Evolutionary conservation across 2,113 vertebrate species (phyloP).

Genomic region (Myodes glareolus): DNA sequence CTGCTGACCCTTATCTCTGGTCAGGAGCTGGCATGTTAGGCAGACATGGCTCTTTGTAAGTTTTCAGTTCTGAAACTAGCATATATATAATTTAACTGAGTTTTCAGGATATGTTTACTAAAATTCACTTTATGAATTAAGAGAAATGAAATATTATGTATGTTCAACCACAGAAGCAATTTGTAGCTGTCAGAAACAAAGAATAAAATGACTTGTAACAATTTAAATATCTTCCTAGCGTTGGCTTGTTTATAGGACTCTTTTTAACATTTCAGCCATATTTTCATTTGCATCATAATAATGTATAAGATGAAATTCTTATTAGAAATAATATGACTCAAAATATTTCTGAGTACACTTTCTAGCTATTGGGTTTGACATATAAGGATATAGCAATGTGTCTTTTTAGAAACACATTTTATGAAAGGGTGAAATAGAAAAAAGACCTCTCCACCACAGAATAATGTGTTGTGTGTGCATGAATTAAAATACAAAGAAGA

Average conservation of each 20-base stretch:
- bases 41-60: neutral
- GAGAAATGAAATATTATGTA: neutral
- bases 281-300: neutral
- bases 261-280: neutral
- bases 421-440: neutral
- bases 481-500: neutral
- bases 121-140: constrained; percentile 7
- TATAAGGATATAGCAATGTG: neutral
- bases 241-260: neutral
- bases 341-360: constrained; percentile 24
- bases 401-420: neutral
- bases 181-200: neutral
- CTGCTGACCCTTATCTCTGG: neutral
- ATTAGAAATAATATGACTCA: neutral
- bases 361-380: neutral
- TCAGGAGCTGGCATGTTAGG: neutral
- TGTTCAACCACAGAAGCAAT: neutral
- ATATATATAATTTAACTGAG: constrained; percentile 3
- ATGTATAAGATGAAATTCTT: neutral
- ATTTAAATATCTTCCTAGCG: neutral
- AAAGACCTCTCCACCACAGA: neutral
- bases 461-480: neutral
- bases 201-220: neutral
- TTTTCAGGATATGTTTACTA: neutral
- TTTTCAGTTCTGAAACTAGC: constrained; percentile 31